Conservation (phyloP, 2,888 invertebrate genomes). For the Phragmatobia fuliginosa region DNA sequence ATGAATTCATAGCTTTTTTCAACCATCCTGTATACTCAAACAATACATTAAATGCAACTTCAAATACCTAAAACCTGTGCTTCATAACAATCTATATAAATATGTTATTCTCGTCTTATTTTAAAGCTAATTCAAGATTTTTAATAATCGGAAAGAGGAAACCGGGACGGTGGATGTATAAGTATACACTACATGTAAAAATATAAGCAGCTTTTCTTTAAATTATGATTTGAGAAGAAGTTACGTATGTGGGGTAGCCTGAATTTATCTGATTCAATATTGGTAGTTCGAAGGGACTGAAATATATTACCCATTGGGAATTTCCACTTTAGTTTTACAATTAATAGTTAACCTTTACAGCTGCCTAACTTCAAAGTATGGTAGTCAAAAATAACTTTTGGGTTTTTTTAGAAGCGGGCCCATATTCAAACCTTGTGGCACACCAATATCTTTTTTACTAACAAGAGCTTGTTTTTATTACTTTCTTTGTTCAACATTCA, state of each 20-base stretch:
- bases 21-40: slow-evolving; percentile 34
- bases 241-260: slow-evolving; percentile 47
- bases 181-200: slow-evolving; percentile 74
- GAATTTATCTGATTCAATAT: slow-evolving; percentile 28
- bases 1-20: slow-evolving; percentile 9
- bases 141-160: slow-evolving; percentile 80
- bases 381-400: slow-evolving; percentile 9
- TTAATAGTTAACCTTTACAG: slow-evolving; percentile 21
- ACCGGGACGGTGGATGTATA: slow-evolving; percentile 84
- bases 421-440: slow-evolving; percentile 56
- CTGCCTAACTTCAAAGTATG: slow-evolving; percentile 11
- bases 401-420: slow-evolving; percentile 39
- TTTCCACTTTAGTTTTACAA: slow-evolving; percentile 17
- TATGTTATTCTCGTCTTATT: slow-evolving; percentile 75
- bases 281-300: slow-evolving; percentile 34
- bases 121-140: slow-evolving; percentile 81
- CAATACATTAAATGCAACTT: slow-evolving; percentile 76
- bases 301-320: slow-evolving; percentile 40
- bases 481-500: not conserved
- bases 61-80: slow-evolving; percentile 85
- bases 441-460: slow-evolving; percentile 29
- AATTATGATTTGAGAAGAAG: slow-evolving; percentile 57
- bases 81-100: slow-evolving; percentile 86
- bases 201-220: slow-evolving; percentile 71
- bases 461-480: slow-evolving; percentile 4